These are phyloP conservation scores for Menidia beryllina DNA, from an alignment of 2,113 vertebrate genomes.

Conservation along the genomic window DNA sequence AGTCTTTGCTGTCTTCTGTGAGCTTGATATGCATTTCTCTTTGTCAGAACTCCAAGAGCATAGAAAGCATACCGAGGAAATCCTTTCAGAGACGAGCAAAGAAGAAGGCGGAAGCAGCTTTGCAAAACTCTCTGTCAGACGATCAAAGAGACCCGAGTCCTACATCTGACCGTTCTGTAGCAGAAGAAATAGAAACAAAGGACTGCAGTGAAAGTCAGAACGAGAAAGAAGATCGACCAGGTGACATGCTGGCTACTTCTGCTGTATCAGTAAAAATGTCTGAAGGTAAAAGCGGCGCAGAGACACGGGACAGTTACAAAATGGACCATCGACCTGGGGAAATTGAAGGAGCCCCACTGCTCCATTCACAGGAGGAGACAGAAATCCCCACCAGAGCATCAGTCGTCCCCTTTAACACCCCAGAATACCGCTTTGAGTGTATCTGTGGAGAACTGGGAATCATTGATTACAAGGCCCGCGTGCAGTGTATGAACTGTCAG, in stretches of 20 bases:
- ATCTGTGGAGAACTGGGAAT: slow-evolving; percentile 94
- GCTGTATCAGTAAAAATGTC: neutral
- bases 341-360: slow-evolving; percentile 4
- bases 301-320: neutral
- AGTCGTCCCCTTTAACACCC: slow-evolving; percentile 83
- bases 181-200: slow-evolving; percentile 29
- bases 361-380: slow-evolving; percentile 16
- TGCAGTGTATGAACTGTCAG: slow-evolving; percentile 95
- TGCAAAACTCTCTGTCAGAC: slow-evolving; percentile 62
- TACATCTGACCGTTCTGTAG: slow-evolving; percentile 1
- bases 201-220: slow-evolving; percentile 23
- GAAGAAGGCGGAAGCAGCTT: slow-evolving; percentile 69
- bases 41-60: slow-evolving; percentile 55
- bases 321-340: neutral
- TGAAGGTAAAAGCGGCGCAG: slow-evolving; percentile 34
- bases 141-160: slow-evolving; percentile 48
- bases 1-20: neutral
- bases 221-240: slow-evolving; percentile 20
- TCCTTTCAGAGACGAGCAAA: slow-evolving; percentile 72
- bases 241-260: slow-evolving; percentile 10
- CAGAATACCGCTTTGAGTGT: slow-evolving; percentile 94
- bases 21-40: slow-evolving; percentile 8
- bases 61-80: slow-evolving; percentile 68
- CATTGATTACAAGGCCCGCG: slow-evolving; percentile 91
- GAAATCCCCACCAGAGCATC: slow-evolving; percentile 65